A percentile compares a stretch with the other conserved stretches of the same genome.
These are phyloP conservation scores for Phlogophora meticulosa DNA, from an alignment of 2,888 invertebrate genomes.

Conservation along the genomic window DNA sequence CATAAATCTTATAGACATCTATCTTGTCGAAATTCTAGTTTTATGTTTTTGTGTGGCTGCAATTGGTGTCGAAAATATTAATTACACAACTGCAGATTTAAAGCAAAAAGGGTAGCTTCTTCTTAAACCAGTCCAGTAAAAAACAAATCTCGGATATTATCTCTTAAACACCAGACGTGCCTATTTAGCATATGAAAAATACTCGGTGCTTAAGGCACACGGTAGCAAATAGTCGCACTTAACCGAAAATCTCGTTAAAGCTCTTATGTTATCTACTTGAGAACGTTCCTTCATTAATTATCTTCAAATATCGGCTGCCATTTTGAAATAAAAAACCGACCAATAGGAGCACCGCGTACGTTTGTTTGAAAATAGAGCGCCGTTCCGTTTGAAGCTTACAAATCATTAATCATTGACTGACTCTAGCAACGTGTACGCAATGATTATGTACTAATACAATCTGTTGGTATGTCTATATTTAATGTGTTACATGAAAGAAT, in stretches of 20 bases:
- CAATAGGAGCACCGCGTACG: constrained; percentile 79
- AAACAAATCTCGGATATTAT: constrained; percentile 59
- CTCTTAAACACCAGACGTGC: constrained; percentile 69
- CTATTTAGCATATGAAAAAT: constrained; percentile 85
- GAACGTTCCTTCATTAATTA: constrained; percentile 84
- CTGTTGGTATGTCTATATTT: constrained; percentile 45
- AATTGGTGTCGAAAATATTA: constrained; percentile 39
- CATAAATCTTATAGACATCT: not conserved
- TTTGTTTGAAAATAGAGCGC: constrained; percentile 86
- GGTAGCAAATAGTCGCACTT: constrained; percentile 83
- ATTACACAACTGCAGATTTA: constrained; percentile 31
- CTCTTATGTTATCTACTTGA: constrained; percentile 80
- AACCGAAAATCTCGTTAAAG: constrained; percentile 74
- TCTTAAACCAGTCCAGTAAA: constrained; percentile 45
- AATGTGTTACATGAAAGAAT: constrained; percentile 39
- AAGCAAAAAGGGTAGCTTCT: constrained; percentile 25
- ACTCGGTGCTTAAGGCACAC: constrained; percentile 75
- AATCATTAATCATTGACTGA: constrained; percentile 85
- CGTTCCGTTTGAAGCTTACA: constrained; percentile 78
- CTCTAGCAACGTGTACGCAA: constrained; percentile 70
- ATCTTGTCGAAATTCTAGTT: too few species aligned
- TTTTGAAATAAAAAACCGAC: constrained; percentile 83
- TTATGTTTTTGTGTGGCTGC: constrained; percentile 1
- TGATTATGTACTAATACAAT: constrained; percentile 65
- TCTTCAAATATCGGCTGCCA: constrained; percentile 87